phyloP scores from a whole-genome alignment of 2,113 vertebrate genomes.

The Mustela nigripes region DNA sequence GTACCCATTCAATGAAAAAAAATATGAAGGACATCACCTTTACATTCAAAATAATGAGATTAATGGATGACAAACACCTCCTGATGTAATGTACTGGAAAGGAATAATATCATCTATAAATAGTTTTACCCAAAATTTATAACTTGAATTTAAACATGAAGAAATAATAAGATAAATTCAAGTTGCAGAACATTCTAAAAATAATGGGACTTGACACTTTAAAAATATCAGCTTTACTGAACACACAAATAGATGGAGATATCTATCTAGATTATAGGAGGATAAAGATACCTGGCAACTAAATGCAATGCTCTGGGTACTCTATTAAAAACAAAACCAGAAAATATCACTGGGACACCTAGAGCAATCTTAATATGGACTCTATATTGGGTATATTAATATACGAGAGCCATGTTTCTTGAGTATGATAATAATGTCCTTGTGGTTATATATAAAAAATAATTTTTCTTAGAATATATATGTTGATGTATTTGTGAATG shows the following conservation, averaged over 20 bases:
- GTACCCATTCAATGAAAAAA: background rate
- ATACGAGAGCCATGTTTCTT: background rate
- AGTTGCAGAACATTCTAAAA: constrained; percentile 10
- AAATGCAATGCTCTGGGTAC: background rate
- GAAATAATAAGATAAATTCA: constrained; percentile 10
- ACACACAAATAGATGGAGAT: background rate
- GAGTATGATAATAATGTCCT: background rate
- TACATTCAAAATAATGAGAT: background rate
- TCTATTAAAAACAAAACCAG: background rate
- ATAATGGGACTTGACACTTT: background rate
- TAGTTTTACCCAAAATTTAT: constrained; percentile 23
- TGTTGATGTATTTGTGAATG: background rate
- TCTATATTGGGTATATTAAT: background rate
- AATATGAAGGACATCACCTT: background rate
- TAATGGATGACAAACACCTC: background rate
- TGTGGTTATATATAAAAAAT: background rate
- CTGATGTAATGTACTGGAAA: background rate
- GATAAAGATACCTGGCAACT: background rate
- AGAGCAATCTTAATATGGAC: background rate
- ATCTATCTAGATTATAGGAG: background rate
- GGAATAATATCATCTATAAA: background rate
- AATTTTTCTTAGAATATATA: background rate
- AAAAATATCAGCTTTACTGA: background rate
- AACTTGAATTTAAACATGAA: constrained; percentile 28
- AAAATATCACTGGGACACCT: background rate